Conservation (phyloP, 2,888 invertebrate species). For the Cantharis flavilabris region DNA sequence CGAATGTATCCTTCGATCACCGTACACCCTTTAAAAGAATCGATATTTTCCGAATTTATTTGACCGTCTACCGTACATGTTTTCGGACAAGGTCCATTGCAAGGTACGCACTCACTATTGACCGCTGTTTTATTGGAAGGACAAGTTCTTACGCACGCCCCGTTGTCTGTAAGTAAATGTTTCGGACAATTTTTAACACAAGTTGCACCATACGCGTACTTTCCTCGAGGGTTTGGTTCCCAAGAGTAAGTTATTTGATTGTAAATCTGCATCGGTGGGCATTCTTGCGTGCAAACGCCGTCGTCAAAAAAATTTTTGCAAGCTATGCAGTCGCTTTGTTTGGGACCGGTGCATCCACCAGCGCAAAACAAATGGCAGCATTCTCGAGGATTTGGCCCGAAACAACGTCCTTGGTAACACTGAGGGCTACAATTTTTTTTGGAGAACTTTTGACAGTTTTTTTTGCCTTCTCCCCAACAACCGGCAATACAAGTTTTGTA, state of each 20-base stretch:
- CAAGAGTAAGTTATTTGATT: constrained; percentile 89
- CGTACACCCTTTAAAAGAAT: constrained; percentile 87
- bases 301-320: constrained; percentile 96
- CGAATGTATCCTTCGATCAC: constrained; percentile 91
- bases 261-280: constrained; percentile 92
- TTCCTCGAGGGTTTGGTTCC: constrained; percentile 91
- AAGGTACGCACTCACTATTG: constrained; percentile 89
- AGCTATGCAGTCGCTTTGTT: constrained; percentile 92
- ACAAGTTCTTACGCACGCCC: constrained; percentile 92
- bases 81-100: constrained; percentile 95
- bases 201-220: constrained; percentile 95
- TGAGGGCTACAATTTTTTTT: constrained; percentile 93
- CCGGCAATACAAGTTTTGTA: constrained; percentile 79
- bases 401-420: constrained; percentile 93
- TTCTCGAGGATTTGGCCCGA: constrained; percentile 87
- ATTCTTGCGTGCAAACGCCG: constrained; percentile 94
- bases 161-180: constrained; percentile 89
- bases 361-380: constrained; percentile 98
- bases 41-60: constrained; percentile 89
- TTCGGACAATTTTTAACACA: constrained; percentile 96
- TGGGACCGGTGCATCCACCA: constrained; percentile 94
- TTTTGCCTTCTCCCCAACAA: constrained; percentile 95
- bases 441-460: constrained; percentile 93
- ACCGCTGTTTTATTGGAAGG: constrained; percentile 86
- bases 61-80: constrained; percentile 80